phyloP scores from a whole-genome alignment of 37 sponge, comb jelly and placozoan genomes.

The Tethya wilhelma region DNA sequence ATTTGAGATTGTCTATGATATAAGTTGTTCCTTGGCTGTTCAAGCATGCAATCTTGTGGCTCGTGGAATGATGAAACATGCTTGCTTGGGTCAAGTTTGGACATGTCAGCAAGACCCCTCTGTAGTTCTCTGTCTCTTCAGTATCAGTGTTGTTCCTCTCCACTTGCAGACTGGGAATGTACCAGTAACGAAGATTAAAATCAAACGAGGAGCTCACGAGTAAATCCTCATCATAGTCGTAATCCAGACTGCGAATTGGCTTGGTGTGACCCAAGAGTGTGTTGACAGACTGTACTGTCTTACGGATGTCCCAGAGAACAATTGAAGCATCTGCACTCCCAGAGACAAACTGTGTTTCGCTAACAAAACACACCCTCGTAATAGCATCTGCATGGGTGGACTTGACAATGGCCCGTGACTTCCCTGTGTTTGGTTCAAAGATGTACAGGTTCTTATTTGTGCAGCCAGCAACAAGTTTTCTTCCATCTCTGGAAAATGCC shows the following conservation, averaged over 20 bases:
- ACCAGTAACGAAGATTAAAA: constrained; percentile 28
- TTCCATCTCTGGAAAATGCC: constrained; percentile 18
- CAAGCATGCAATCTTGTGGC: neutral
- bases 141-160: neutral
- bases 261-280: constrained; percentile 6
- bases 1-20: constrained; percentile 26
- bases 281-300: neutral
- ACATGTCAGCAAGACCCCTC: constrained; percentile 28
- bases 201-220: constrained; percentile 6
- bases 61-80: neutral
- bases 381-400: constrained; percentile 22
- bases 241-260: constrained; percentile 6
- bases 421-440: constrained; percentile 24
- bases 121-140: constrained; percentile 2
- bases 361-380: constrained; percentile 10
- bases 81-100: constrained; percentile 16
- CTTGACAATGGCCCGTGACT: neutral
- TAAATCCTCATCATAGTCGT: neutral
- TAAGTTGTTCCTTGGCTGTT: constrained; percentile 8
- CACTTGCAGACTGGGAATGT: neutral
- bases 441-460: constrained; percentile 12
- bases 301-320: constrained; percentile 36
- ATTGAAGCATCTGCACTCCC: constrained; percentile 20
- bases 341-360: constrained; percentile 16
- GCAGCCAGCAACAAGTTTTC: constrained; percentile 11